Evolutionary conservation across 2,888 invertebrate genomes (phyloP), one percentile per base, ranked within the genome.

Genomic region (Adineta ricciae): DNA sequence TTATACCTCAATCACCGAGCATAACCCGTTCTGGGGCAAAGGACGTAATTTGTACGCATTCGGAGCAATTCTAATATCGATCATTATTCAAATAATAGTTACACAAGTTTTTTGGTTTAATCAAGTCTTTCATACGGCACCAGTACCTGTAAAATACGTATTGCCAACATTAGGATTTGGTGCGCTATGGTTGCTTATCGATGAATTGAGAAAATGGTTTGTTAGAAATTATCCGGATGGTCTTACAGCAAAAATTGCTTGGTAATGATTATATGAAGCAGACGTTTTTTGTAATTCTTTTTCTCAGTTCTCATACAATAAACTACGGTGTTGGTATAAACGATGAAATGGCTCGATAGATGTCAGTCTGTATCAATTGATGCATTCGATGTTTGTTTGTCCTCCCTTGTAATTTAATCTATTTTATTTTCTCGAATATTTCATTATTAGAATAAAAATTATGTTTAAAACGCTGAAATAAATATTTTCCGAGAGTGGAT

Each of bases 171-270:
- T 83, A n/a, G 38, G 52, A 19, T 83, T 83, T 56, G 54, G 50
- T 16, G n/a, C 56, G 8, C 21, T 38, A 32, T 38, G 50, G 52
- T 50, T 83, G 4, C 4, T n/a, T 1, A 16, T 56, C 14, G 83
- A 83, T 83, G 83, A 83, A 56, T 21, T 56, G 7, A 83, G 83
- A 83, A 83, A 83, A 50, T n/a, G 16, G 16, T 5, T 56, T 14
- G 38, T 83, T 24, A 32, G 83, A 41, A 56, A 56, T 38, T 54
- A 38, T 73, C 73, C 73, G 2, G 56, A 56, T 41, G 36, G 38
- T 83, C 14, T 56, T n/a, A 4, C 56, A 11, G 36, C 83, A n/a
- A 56, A 83, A 56, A 54, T 56, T n/a, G 83, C 83, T 24, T 83
- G 83, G 83, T 83, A n/a, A 83, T 46, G 11, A 11, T 46, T 46